Evolutionary conservation across 2,113 vertebrate genomes (phyloP), one percentile per base, ranked within the genome.

Genomic region (Euleptes europaea): DNA sequence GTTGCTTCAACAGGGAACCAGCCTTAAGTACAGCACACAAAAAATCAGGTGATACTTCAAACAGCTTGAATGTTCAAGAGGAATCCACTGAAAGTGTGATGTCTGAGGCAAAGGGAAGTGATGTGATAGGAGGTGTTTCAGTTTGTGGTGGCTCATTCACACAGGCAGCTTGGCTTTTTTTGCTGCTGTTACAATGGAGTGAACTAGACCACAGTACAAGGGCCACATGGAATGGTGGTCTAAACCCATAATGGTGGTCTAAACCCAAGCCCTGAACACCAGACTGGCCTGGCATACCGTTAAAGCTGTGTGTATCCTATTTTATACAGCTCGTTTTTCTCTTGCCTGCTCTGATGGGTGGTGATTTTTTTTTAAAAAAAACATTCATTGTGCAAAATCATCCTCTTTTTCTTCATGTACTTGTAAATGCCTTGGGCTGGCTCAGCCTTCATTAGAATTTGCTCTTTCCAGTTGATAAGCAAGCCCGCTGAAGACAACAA

Each of bases 381-480:
- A 65, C 60, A 19, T 49, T 80, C 65, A 49, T 31, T 80, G n/a
- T 35, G 23, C 67, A 72, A 57, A 71, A 57, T 82, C 38, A 72
- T 57, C 71, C 47, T 31, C 26, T 40, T 82, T 82, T 82, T 28
- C 3, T 28, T 57, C 51, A 38, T 19, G 47, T 82, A 51, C 65
- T 33, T 51, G 79, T 13, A 51, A 57, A 69, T 70, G 79, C 79
- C 79, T 67, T 38, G 66, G 79, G 79, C 79, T 70, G 66, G 44
- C 65, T 81, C 79, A 81, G 79, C 44, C n/a, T 28, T 44, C 79
- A 54, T 70, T 81, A 81, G 42, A 67, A 81, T 63, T 28, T 66
- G 66, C 79, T 65, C 79, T 81, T 81, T 81, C 51, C 79, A 81
- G 79, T 28, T 14, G 11, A 47, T 51, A 67, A 81, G 44, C 65